Base-by-base conservation (phyloP, 2,888 invertebrate genomes). In the Empis livida region DNA sequence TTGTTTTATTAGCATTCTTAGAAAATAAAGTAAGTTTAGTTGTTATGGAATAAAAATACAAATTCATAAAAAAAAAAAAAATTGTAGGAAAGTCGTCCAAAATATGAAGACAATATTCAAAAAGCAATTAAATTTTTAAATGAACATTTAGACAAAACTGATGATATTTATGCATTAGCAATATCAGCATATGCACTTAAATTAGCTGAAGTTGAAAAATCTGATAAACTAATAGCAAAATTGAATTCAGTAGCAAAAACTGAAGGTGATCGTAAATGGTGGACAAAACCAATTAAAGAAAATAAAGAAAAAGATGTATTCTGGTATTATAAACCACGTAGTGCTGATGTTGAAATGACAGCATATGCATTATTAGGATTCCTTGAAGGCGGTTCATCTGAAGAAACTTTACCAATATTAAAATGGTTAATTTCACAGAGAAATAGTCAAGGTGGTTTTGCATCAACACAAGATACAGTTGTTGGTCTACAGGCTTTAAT, bases 281-380 rank as follows among this genome's bases (percentile, higher is more conserved):
- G 93, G 93, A 79, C 80, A 40, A 82, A 83, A 53, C 76, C 68
- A 2, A 67, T 71, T 10, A 59, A 71, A 40, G 60, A 62, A 11
- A 74, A 75, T 45, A 68, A 70, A 43, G 73, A 74, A 50, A 79
- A 80, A 63, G 75, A 78, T 53, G 79, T 84, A 0, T 77, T 78
- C 1, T 77, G 79, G 76, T 71, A 68, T 52, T 66, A 66, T 13
- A 66, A 79, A 51, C 80, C 86, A 0, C 75, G 78, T 50, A 81
- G 86, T 38, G 77, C 84, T 1, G 65, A 67, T 55, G 72, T 95
- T 5, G 89, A 90, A 65, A 87, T 90, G 56, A 93, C 95, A 0
- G 81, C 94, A 0, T 96, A 95, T 67, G 86, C 83, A 0, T 70
- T 96, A 47, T 72, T 92, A 47, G 80, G 88, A 0, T 78, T 76